These are phyloP conservation scores for Myoxocephalus aenaeus DNA, from an alignment of 2,797 vertebrate genomes.

Conservation along the genomic window DNA sequence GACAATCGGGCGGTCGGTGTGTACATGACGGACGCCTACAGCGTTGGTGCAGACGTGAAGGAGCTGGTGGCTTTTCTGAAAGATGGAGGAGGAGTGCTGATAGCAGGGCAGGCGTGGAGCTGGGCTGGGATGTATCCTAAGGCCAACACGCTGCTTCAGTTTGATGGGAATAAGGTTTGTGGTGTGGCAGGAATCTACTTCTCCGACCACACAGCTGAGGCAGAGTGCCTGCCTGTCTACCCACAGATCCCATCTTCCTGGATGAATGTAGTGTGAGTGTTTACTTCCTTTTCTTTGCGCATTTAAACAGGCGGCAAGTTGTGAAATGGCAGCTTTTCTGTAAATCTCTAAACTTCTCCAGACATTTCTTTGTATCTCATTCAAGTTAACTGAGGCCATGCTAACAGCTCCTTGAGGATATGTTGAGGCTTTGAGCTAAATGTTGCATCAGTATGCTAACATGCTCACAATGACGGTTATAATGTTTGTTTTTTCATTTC, in stretches of 20 bases:
- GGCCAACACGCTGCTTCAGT: constrained; percentile 56
- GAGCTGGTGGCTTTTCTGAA: constrained; percentile 85
- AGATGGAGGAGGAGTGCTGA: constrained; percentile 88
- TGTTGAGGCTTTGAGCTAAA: background rate
- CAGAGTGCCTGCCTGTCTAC: constrained; percentile 73
- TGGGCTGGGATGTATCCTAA: constrained; percentile 76
- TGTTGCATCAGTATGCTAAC: background rate
- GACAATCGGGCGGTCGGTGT: constrained; percentile 61
- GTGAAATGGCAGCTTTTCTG: no score
- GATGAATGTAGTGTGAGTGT: constrained; percentile 81
- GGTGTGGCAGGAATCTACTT: constrained; percentile 88
- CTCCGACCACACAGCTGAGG: constrained; percentile 60
- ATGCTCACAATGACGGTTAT: background rate
- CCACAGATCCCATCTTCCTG: constrained; percentile 83
- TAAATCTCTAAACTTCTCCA: no score
- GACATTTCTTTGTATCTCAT: no score
- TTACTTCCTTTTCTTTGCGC: no score
- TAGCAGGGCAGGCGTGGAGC: constrained; percentile 89
- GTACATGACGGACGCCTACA: constrained; percentile 84
- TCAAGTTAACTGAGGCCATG: background rate
- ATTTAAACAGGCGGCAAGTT: no score
- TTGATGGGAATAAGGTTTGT: constrained; percentile 85
- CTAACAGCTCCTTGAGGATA: background rate
- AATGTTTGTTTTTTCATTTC: no score
- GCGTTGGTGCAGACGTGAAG: constrained; percentile 41